Conservation (phyloP, 2,113 vertebrate species). For the Sander lucioperca region DNA sequence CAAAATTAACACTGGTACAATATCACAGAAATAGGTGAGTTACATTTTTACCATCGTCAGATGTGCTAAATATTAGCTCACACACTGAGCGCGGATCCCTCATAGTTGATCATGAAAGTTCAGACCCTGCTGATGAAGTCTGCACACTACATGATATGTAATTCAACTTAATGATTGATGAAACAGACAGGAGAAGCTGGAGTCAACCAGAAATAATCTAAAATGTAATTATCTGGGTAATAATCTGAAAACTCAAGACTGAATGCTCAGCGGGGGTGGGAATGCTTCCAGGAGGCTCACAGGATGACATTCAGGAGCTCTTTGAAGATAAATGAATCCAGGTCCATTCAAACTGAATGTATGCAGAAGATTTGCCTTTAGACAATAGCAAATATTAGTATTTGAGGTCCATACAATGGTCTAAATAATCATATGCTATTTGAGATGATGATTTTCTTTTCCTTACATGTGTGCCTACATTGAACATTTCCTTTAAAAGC, state of each 20-base stretch:
- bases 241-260: not conserved
- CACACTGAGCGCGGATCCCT: not conserved
- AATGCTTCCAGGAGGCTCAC: not conserved
- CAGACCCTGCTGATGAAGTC: not conserved
- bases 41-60: not conserved
- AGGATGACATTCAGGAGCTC: constrained; percentile 16
- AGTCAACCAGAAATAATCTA: not conserved
- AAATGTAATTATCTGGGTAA: not conserved
- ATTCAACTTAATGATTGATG: not conserved
- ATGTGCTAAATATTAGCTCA: not conserved
- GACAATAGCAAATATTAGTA: constrained; percentile 19
- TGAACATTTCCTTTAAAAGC: constrained; percentile 54
- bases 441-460: constrained; percentile 35
- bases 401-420: not conserved
- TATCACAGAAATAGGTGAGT: not conserved
- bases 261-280: not conserved
- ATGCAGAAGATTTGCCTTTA: not conserved
- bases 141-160: not conserved
- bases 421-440: constrained; percentile 26
- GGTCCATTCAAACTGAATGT: not conserved
- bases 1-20: too few species aligned
- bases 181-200: not conserved
- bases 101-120: not conserved
- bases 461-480: constrained; percentile 15
- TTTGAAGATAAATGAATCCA: constrained; percentile 16